Conservation (phyloP, 2,113 vertebrate species). For the Peromyscus polionotus region DNA sequence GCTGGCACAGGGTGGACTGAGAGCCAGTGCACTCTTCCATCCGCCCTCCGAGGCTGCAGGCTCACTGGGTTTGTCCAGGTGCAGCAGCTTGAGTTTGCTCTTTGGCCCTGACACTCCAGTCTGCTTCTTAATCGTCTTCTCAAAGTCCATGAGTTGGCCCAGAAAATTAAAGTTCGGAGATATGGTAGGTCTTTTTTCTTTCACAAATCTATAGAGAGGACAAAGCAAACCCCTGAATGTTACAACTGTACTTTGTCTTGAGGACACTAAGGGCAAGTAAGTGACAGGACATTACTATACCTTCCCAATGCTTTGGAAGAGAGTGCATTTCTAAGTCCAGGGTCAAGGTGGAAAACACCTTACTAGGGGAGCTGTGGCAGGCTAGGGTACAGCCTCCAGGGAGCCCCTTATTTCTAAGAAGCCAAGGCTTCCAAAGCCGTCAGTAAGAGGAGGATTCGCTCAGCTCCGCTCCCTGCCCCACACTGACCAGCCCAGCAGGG, state of each 20-base stretch:
- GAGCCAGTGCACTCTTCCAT: slow-evolving; percentile 49
- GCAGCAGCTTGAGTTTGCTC: slow-evolving; percentile 87
- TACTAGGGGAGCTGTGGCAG: neutral
- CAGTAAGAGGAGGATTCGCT: neutral
- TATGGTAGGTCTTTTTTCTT: slow-evolving; percentile 92
- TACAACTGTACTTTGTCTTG: neutral
- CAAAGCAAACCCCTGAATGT: neutral
- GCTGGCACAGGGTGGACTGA: slow-evolving; percentile 66
- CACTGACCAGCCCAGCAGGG: neutral
- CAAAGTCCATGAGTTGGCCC: slow-evolving; percentile 95
- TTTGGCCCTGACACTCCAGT: slow-evolving; percentile 75
- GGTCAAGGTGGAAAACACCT: neutral
- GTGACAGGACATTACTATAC: neutral
- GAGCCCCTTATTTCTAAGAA: neutral
- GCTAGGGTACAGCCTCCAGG: neutral
- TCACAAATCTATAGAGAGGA: slow-evolving; percentile 87
- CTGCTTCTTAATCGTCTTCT: slow-evolving; percentile 94
- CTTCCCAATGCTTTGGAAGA: neutral
- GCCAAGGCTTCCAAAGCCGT: neutral
- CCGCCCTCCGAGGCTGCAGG: slow-evolving; percentile 63
- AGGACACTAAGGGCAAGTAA: neutral
- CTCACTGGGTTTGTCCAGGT: slow-evolving; percentile 84
- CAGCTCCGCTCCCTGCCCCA: too few species aligned
- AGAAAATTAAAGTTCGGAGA: slow-evolving; percentile 93
- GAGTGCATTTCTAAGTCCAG: neutral